Base-by-base conservation (phyloP, 2,888 invertebrate species). In the Lycocerus yunnanus region DNA sequence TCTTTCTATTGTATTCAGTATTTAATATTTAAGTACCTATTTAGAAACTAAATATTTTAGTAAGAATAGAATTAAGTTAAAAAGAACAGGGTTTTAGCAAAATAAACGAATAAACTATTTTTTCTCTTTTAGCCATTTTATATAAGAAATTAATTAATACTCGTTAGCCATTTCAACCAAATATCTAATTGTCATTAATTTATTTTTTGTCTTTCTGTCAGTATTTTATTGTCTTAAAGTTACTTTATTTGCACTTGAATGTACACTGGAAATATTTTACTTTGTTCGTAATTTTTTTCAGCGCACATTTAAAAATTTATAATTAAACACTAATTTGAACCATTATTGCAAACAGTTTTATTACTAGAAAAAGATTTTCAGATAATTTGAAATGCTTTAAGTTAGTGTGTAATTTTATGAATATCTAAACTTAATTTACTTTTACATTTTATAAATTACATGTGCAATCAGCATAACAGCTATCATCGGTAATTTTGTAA, bases 21-120 rank as follows among this genome's bases (percentile, higher is more conserved):
- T 67, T 67, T 58, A 58, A 67, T 67, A 67, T 67, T 27, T 58
- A 11, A 58, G 58, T 67, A 67, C 67, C n/a, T n/a, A n/a, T 21
- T 66, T 67, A 58, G 15, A 15, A 67, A 20, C 63, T 21, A 27
- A 43, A n/a, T 43, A 43, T n/a, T 43, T 43, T 43, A 43, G n/a
- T 43, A 4, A 13, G 27, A 13, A n/a, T 43, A 43, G 43, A 43
- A 43, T 43, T 43, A 43, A n/a, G 43, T n/a, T 43, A 43, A 43
- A 43, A 43, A 27, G 13, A 27, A 43, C 43, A 43, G 43, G 43
- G 43, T 43, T 43, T 43, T n/a, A n/a, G 43, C n/a, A 43, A 43
- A 43, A 43, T 43, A 43, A 43, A 43, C 13, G 20, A 21, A 21
- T 18, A 43, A n/a, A 3, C n/a, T 27, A 27, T n/a, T n/a, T 27